Evolutionary conservation across 2,888 invertebrate species (phyloP), one percentile per base, ranked within the genome.

Genomic region (Brachynemurus nebulosus): DNA sequence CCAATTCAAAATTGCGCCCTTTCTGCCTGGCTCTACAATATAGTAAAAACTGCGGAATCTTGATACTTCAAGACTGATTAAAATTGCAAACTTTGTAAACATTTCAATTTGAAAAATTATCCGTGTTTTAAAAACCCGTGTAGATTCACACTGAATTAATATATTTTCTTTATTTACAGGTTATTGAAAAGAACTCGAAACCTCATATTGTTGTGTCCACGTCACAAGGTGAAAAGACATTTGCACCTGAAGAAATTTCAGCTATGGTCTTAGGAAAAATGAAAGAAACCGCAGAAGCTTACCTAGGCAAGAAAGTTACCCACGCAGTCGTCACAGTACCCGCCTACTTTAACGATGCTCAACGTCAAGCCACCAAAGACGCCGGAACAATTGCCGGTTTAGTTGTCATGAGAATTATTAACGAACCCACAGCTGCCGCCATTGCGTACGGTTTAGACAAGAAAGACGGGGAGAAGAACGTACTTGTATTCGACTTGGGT

Each of bases 341-440:
- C 6, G 93, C 95, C 19, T 98, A 98, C 67, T 99, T 99, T 79
- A 98, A 98, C 60, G 97, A 98, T 67, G 97, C 96, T 51, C 98
- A 99, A 67, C 81, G 98, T 68, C 97, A 97, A 67, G 96, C 96
- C 20, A 97, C 96, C 45, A 96, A 96, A 63, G 98, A 98, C 68
- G 98, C 98, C 52, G 98, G 97, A 55, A 80, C 80, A 40, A 97
- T 97, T 63, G 89, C 97, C 54, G 84, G 93, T 44, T 73, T 95
- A 43, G 80, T 80, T 51, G 91, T 92, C 3, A 86, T 91, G 86
- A 76, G 96, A 62, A 96, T 96, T 61, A 96, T 98, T 62, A 98
- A 98, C 62, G 97, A 98, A 67, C 93, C 91, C 3, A 95, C 93
- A 2, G 93, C 95, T 11, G 95, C 95, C 40, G 95, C 93, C 49